phyloP scores from a whole-genome alignment of 2,113 vertebrate species.

The Cinclus mexicanus region DNA sequence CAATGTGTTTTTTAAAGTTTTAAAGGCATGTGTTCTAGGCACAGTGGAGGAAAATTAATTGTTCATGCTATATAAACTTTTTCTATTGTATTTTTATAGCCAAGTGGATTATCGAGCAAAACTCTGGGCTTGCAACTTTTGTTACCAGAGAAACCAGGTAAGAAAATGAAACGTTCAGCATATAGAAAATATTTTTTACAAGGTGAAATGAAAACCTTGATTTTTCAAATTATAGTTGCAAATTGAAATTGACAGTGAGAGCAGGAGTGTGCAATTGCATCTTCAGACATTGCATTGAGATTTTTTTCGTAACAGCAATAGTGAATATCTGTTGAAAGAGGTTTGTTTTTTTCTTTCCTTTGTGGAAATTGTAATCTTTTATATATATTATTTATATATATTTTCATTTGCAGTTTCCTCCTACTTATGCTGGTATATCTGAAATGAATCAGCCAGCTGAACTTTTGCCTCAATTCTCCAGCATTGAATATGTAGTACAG shows the following conservation, averaged over 20 bases:
- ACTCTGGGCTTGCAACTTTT: constrained; percentile 99
- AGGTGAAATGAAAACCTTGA: neutral
- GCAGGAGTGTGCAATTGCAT: neutral
- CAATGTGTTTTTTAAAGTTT: neutral
- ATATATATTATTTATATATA: neutral
- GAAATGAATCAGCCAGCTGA: constrained; percentile 97
- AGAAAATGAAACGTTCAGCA: neutral
- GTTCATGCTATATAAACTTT: constrained; percentile 7
- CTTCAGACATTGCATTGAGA: neutral
- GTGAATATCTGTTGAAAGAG: neutral
- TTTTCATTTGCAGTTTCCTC: constrained; percentile 86
- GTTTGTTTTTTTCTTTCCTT: neutral
- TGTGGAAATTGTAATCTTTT: neutral
- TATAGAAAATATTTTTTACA: neutral
- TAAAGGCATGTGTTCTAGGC: neutral
- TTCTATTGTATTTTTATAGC: constrained; percentile 72
- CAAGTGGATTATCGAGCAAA: constrained; percentile 99
- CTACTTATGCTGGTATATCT: constrained; percentile 95
- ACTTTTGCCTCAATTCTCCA: constrained; percentile 96
- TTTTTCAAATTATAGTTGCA: neutral
- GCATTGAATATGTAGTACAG: constrained; percentile 98
- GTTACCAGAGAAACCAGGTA: constrained; percentile 99
- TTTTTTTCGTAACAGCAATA: neutral
- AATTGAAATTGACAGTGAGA: neutral
- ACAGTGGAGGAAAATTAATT: neutral